These are phyloP conservation scores for Phaethornis superciliosus DNA, from an alignment of 2,113 vertebrate genomes.

Conservation along the genomic window DNA sequence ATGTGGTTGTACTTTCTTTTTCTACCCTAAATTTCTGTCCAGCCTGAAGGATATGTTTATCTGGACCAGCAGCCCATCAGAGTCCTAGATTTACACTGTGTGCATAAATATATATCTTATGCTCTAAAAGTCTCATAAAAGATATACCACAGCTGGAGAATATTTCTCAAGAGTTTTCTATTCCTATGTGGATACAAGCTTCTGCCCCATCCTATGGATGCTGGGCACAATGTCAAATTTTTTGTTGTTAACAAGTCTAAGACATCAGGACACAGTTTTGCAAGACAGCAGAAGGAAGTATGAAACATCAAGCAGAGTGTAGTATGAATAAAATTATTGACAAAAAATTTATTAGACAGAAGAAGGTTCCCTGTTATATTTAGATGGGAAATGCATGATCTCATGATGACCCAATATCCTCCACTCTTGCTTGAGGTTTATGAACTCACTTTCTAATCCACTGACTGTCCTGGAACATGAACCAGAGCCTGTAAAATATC, in stretches of 20 bases:
- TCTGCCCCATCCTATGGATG: background rate
- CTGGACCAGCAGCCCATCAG: background rate
- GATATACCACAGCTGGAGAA: background rate
- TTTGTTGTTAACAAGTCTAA: background rate
- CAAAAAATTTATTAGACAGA: background rate
- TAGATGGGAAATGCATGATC: background rate
- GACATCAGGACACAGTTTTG: background rate
- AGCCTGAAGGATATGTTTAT: background rate
- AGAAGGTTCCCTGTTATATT: background rate
- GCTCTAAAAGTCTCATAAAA: background rate
- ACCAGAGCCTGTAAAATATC: background rate
- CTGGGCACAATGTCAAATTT: background rate
- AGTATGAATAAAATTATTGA: background rate
- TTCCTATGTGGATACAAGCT: background rate
- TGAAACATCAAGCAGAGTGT: background rate
- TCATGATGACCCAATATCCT: background rate
- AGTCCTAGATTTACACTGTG: background rate
- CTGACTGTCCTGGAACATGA: background rate
- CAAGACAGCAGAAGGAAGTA: background rate
- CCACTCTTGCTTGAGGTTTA: background rate
- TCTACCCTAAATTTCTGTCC: background rate
- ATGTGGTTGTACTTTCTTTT: background rate
- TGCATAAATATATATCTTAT: background rate
- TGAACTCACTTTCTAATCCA: background rate
- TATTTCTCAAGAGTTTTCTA: accelerated